Conservation (phyloP, 2,797 vertebrate genomes). For the Amniataba percoides region DNA sequence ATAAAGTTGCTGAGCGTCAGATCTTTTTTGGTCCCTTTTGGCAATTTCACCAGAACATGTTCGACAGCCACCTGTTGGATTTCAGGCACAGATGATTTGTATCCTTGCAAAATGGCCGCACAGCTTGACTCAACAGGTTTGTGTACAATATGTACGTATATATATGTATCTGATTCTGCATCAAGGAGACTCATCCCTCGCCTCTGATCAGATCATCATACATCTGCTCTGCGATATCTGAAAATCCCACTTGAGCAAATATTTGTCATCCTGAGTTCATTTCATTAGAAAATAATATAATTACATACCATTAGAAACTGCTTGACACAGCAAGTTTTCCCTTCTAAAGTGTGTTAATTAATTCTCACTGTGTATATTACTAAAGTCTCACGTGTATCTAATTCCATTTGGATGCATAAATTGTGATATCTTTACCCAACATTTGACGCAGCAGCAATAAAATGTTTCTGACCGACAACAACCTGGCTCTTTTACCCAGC, state of each 20-base stretch:
- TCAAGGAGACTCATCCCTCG: slow-evolving; percentile 15
- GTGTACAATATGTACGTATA: slow-evolving; percentile 2
- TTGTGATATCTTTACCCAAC: slow-evolving; percentile 10
- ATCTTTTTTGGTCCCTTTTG: slow-evolving; percentile 25
- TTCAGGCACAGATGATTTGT: slow-evolving; percentile 52
- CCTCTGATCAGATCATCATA: slow-evolving; percentile 44
- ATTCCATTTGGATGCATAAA: slow-evolving; percentile 40
- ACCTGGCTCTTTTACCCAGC: not conserved
- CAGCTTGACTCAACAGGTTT: slow-evolving; percentile 29
- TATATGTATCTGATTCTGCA: slow-evolving; percentile 9
- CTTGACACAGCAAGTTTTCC: slow-evolving; percentile 27
- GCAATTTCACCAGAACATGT: slow-evolving; percentile 38
- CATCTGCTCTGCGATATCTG: slow-evolving; percentile 50
- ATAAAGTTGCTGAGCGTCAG: not conserved
- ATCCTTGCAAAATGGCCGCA: slow-evolving; percentile 39
- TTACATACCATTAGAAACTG: slow-evolving; percentile 29
- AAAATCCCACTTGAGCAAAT: slow-evolving; percentile 28
- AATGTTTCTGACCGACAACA: not conserved
- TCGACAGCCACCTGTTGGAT: slow-evolving; percentile 62
- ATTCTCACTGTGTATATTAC: slow-evolving; percentile 25
- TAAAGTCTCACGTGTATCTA: slow-evolving; percentile 24
- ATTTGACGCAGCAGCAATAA: slow-evolving; percentile 11
- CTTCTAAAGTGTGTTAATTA: slow-evolving; percentile 12
- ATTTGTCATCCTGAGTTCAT: slow-evolving; percentile 18
- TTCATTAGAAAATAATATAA: slow-evolving; percentile 25